A percentile compares a stretch with the other conserved stretches of the same genome.
Conservation (phyloP, 2,113 vertebrate species). For the Copsychus sechellarum region DNA sequence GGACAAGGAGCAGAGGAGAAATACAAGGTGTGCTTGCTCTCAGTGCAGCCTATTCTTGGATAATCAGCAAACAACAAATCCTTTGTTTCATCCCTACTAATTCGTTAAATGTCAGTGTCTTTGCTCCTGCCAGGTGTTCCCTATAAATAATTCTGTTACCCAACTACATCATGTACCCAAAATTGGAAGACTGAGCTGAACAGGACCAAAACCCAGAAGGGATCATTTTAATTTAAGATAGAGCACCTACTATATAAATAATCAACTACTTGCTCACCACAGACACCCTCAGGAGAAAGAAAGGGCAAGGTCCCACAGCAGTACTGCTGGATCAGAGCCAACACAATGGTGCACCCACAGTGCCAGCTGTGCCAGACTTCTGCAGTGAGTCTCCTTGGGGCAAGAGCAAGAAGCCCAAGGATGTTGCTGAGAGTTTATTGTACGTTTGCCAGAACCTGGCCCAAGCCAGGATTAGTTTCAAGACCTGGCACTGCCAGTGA, state of each 20-base stretch:
- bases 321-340: neutral
- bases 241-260: neutral
- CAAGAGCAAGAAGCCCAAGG: neutral
- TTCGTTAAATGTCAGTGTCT: neutral
- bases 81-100: neutral
- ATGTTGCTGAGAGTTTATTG: neutral
- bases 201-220: neutral
- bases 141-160: conserved; percentile 50
- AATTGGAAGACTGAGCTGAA: neutral
- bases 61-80: neutral
- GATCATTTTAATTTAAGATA: neutral
- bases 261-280: neutral
- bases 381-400: neutral
- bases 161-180: neutral
- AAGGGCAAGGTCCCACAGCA: neutral
- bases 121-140: neutral
- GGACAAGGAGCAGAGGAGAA: neutral
- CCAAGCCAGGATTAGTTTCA: neutral
- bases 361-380: accelerated
- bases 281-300: neutral
- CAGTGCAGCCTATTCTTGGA: neutral
- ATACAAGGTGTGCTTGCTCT: neutral
- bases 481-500: neutral
- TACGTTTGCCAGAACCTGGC: neutral
- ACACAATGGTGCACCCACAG: neutral